Evolutionary conservation across 2,797 vertebrate species (phyloP).

Genomic region (Argyrosomus regius): DNA sequence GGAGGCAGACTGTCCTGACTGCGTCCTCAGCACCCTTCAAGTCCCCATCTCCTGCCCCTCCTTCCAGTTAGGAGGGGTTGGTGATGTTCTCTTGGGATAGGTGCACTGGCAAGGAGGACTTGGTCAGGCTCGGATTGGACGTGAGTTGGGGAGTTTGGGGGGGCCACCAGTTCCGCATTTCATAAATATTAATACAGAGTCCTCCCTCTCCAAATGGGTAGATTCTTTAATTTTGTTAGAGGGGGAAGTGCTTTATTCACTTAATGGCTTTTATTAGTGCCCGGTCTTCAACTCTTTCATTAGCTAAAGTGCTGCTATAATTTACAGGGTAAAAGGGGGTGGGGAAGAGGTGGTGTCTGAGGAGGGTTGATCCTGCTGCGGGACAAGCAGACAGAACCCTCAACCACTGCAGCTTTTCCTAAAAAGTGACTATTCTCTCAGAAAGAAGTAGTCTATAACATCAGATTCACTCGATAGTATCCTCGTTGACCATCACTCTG

Average conservation of each 20-base stretch:
- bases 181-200: constrained; percentile 92
- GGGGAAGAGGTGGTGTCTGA: constrained; percentile 76
- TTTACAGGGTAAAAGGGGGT: constrained; percentile 86
- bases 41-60: constrained; percentile 83
- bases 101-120: constrained; percentile 81
- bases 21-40: constrained; percentile 85
- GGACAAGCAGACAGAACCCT: constrained; percentile 63
- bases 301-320: constrained; percentile 93
- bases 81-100: constrained; percentile 85
- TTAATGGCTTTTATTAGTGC: constrained; percentile 93
- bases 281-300: constrained; percentile 91
- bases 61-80: constrained; percentile 85
- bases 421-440: constrained; percentile 41
- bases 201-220: constrained; percentile 85
- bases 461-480: constrained; percentile 22
- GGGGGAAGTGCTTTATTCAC: constrained; percentile 92
- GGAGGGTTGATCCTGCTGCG: constrained; percentile 77
- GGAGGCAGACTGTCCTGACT: constrained; percentile 85
- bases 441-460: constrained; percentile 21
- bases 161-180: constrained; percentile 86
- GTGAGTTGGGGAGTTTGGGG: constrained; percentile 75
- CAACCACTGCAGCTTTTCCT: constrained; percentile 72
- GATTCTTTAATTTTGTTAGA: constrained; percentile 92
- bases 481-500: not conserved
- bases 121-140: constrained; percentile 83